Conservation (phyloP, 2,888 invertebrate species). For the Philopedon plagiatum region DNA sequence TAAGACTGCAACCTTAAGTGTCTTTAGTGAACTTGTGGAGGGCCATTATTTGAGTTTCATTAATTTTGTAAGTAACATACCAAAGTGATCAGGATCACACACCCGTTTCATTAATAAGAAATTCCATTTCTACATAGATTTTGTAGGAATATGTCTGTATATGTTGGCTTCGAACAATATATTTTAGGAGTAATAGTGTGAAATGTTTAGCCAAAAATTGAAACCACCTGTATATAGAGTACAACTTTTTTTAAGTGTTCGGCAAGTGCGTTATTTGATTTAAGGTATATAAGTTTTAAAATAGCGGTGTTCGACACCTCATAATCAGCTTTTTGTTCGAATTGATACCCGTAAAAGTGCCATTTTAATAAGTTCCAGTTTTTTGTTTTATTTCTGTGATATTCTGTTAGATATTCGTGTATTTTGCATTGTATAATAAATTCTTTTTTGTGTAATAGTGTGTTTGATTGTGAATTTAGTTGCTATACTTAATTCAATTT, state of each 20-base stretch:
- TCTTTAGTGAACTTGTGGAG: no score
- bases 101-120: background rate
- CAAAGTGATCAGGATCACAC: background rate
- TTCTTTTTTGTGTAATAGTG: conserved; percentile 28
- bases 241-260: conserved; percentile 9
- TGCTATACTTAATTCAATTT: no score
- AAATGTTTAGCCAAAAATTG: conserved; percentile 1
- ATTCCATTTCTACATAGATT: conserved; percentile 2
- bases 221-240: conserved; percentile 21
- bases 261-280: no score
- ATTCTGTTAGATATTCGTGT: conserved; percentile 32
- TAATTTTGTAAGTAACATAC: background rate
- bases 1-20: no score
- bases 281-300: no score
- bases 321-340: no score
- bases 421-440: conserved; percentile 32
- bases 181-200: background rate
- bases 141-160: conserved; percentile 11
- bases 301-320: no score
- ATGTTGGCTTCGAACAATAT: background rate
- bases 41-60: background rate
- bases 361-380: conserved; percentile 28
- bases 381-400: conserved; percentile 39
- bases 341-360: no score
- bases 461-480: background rate